These are phyloP conservation scores for Columba guinea DNA, from an alignment of 2,797 vertebrate genomes.

Conservation along the genomic window DNA sequence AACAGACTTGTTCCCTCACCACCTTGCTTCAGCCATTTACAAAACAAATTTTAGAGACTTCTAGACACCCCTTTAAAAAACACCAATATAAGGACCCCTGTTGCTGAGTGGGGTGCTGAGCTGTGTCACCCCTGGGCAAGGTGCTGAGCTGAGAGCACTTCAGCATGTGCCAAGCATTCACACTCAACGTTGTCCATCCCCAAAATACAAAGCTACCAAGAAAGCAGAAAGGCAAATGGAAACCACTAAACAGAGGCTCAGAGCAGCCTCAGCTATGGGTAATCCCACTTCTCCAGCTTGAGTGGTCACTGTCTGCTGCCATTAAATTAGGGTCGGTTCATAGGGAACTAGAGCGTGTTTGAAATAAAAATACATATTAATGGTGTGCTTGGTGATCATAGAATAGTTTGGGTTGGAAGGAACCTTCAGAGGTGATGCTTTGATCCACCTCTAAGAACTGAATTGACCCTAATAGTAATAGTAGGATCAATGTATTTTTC, in stretches of 20 bases:
- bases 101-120: neutral
- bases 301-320: neutral
- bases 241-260: rapidly evolving
- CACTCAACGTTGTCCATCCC: neutral
- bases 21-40: neutral
- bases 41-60: neutral
- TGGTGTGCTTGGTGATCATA: neutral
- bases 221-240: neutral
- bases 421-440: neutral
- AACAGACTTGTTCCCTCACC: neutral
- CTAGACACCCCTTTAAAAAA: rapidly evolving
- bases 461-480: neutral
- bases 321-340: neutral
- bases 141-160: neutral
- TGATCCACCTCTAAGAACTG: neutral
- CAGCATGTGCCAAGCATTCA: neutral
- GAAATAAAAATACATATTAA: neutral
- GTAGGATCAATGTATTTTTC: neutral
- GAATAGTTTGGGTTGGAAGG: too few relatives aligned
- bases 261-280: neutral
- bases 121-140: neutral
- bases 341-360: neutral
- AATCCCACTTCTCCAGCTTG: neutral
- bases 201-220: neutral
- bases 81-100: neutral